Conservation (phyloP, 2,888 invertebrate genomes). For the Ectemnius cavifrons region DNA sequence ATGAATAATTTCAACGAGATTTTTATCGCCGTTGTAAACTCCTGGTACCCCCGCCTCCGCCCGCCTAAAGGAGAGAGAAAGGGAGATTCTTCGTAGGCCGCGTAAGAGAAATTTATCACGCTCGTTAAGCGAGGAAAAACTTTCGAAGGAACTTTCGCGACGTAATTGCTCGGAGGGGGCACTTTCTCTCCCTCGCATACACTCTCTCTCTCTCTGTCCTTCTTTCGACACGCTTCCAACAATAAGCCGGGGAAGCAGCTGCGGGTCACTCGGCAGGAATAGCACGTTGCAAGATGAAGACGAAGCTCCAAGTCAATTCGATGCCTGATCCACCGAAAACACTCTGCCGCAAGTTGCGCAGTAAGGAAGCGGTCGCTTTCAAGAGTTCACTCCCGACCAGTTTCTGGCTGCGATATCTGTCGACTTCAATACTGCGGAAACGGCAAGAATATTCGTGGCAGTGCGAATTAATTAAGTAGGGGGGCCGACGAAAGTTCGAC, state of each 20-base stretch:
- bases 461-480: neutral
- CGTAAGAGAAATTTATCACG: constrained; percentile 73
- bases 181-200: constrained; percentile 3
- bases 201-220: neutral
- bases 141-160: constrained; percentile 63
- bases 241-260: neutral
- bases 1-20: constrained; percentile 74
- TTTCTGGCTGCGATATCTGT: no score
- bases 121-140: constrained; percentile 71
- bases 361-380: no score
- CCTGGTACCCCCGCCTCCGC: constrained; percentile 46
- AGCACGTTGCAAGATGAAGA: no score
- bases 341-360: no score
- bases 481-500: no score
- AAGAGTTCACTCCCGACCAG: no score
- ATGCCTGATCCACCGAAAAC: no score
- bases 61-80: neutral
- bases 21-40: constrained; percentile 69
- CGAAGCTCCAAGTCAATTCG: no score
- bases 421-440: no score
- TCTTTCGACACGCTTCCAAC: neutral
- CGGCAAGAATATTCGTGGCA: no score
- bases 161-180: constrained; percentile 63
- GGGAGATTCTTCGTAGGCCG: constrained; percentile 45
- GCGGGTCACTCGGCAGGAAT: neutral